phyloP scores from a whole-genome alignment of 2,888 invertebrate species.

The Microctonus aethiopoides region DNA sequence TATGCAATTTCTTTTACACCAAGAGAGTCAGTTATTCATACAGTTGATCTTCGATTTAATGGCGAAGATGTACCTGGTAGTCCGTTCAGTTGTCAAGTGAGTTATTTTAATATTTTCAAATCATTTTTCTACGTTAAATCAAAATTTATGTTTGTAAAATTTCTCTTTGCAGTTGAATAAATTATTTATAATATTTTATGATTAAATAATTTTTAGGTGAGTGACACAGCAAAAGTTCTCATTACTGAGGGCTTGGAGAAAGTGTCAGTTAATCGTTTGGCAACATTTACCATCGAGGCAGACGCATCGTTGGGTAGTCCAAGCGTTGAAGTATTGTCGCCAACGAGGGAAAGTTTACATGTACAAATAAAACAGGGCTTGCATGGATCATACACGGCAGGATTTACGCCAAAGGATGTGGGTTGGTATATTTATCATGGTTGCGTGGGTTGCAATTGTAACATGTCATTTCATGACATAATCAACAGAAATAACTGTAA shows the following conservation, averaged over 20 bases:
- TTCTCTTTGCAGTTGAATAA: neutral
- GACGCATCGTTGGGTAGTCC: constrained; percentile 77
- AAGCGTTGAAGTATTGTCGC: constrained; percentile 78
- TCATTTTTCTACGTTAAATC: too few relatives aligned
- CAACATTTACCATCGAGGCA: constrained; percentile 89
- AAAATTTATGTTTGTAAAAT: too few relatives aligned
- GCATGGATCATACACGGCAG: constrained; percentile 84
- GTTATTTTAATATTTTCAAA: constrained; percentile 2
- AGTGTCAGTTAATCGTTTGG: constrained; percentile 86
- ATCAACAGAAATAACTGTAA: neutral
- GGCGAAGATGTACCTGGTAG: constrained; percentile 92
- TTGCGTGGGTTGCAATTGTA: neutral
- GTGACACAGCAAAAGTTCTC: constrained; percentile 71
- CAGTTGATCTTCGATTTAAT: constrained; percentile 95
- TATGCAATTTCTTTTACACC: constrained; percentile 98
- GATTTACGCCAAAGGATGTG: constrained; percentile 88
- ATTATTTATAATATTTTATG: neutral
- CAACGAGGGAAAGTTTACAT: constrained; percentile 71
- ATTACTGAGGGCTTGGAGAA: constrained; percentile 87
- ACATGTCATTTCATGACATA: neutral
- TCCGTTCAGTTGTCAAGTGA: constrained; percentile 69
- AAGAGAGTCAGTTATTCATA: constrained; percentile 88
- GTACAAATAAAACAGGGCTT: constrained; percentile 86
- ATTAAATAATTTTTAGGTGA: constrained; percentile 52
- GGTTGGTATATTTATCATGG: constrained; percentile 68